Evolutionary conservation across 1,140 invertebrate genomes (phyloP).

Genomic region (Macrocentrus cingulum): DNA sequence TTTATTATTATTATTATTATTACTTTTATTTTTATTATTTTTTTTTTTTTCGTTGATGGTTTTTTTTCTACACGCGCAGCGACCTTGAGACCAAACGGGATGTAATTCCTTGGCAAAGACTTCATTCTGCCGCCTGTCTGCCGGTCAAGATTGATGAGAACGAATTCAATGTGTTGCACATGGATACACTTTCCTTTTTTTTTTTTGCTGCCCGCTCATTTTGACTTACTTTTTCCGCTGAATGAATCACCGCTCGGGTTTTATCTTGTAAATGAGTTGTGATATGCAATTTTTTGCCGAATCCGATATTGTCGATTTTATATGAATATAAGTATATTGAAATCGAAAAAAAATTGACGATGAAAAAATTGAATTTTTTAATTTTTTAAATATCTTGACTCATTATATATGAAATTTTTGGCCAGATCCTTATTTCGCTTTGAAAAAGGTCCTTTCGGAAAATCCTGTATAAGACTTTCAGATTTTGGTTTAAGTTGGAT

Average conservation of each 20-base stretch:
- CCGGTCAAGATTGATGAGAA: not conserved
- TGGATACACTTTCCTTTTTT: not conserved
- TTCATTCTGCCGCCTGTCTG: not conserved
- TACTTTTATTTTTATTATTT: not conserved
- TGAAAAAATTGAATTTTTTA: too few relatives aligned
- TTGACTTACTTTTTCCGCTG: not conserved
- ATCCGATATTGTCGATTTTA: too few relatives aligned
- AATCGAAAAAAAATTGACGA: too few relatives aligned
- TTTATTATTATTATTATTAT: not conserved
- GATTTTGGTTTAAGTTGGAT: too few relatives aligned
- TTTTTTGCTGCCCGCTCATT: not conserved
- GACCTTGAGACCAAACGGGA: conserved; percentile 3
- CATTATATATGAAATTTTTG: too few relatives aligned
- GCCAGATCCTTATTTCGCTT: too few relatives aligned
- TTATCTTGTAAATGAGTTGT: not conserved
- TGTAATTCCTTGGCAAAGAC: conserved; percentile 1
- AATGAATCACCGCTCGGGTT: not conserved
- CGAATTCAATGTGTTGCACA: not conserved
- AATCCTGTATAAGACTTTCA: too few relatives aligned
- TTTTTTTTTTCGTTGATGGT: not conserved
- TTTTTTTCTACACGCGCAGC: not conserved
- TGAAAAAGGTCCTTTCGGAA: too few relatives aligned
- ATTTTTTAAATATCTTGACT: too few relatives aligned
- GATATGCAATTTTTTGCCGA: not conserved
- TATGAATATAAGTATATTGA: too few relatives aligned